phyloP scores from a whole-genome alignment of 2,113 vertebrate species.

The Dascyllus trimaculatus region DNA sequence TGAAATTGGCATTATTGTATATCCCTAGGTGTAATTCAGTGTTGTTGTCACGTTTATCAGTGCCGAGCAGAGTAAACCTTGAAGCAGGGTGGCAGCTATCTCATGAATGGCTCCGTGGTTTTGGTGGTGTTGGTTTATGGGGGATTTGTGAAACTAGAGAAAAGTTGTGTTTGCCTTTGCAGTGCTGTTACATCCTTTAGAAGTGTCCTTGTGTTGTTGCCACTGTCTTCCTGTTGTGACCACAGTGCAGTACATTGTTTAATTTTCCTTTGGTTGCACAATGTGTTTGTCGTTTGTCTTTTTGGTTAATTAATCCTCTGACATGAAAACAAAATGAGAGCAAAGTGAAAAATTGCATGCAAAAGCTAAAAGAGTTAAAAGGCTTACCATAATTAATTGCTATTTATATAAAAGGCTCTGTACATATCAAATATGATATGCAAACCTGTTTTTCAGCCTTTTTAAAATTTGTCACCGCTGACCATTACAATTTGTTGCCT shows the following conservation, averaged over 20 bases:
- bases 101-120: too few relatives aligned
- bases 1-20: too few relatives aligned
- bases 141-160: not conserved
- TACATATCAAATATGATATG: constrained; percentile 18
- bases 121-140: too few relatives aligned
- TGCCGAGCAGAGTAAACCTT: too few relatives aligned
- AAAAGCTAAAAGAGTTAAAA: constrained; percentile 19
- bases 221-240: constrained; percentile 26
- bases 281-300: constrained; percentile 38
- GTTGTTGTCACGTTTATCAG: too few relatives aligned
- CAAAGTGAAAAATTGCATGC: not conserved
- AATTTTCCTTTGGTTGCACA: constrained; percentile 43
- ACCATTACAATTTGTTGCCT: constrained; percentile 2
- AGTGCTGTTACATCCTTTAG: constrained; percentile 48
- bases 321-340: constrained; percentile 21
- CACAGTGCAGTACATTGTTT: constrained; percentile 55
- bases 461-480: constrained; percentile 4
- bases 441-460: constrained; percentile 4
- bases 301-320: constrained; percentile 40
- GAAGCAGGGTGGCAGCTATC: too few relatives aligned
- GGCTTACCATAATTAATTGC: not conserved
- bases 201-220: constrained; percentile 44
- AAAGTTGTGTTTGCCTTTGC: constrained; percentile 23
- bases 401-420: constrained; percentile 32
- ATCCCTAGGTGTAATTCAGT: too few relatives aligned